These are phyloP conservation scores for Megaceryle alcyon DNA, from an alignment of 2,797 vertebrate genomes.

Conservation along the genomic window DNA sequence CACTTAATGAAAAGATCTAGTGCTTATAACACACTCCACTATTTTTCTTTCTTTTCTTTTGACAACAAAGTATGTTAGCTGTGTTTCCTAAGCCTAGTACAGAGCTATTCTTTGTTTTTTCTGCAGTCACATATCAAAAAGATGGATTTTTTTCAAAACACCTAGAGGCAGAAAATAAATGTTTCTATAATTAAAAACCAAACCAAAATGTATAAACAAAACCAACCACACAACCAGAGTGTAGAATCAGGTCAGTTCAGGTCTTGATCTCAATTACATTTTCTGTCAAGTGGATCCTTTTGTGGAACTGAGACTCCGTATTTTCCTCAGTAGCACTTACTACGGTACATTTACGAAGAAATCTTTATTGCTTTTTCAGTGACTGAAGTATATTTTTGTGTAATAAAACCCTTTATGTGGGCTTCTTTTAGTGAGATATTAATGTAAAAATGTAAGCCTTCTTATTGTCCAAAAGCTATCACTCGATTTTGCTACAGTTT, in stretches of 20 bases:
- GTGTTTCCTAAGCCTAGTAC: neutral
- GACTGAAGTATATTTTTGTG: slow-evolving; percentile 7
- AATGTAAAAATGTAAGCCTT: neutral
- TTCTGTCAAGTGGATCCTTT: slow-evolving; percentile 29
- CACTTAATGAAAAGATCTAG: neutral
- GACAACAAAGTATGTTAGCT: neutral
- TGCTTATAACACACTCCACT: neutral
- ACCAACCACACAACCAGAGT: neutral
- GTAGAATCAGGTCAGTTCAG: slow-evolving; percentile 1
- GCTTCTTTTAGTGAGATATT: neutral
- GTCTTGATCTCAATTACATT: slow-evolving; percentile 49
- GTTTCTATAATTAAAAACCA: slow-evolving; percentile 42
- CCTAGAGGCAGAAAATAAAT: neutral
- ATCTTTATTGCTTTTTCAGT: slow-evolving; percentile 36
- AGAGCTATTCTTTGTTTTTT: neutral
- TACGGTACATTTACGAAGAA: neutral
- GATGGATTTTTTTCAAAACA: neutral
- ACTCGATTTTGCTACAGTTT: neutral
- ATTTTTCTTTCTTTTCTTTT: neutral
- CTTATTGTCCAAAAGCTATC: neutral
- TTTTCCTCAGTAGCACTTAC: slow-evolving; percentile 1
- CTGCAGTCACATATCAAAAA: neutral
- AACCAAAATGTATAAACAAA: neutral
- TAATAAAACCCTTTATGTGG: slow-evolving; percentile 8
- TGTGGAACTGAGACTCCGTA: neutral